Percentiles rank a stretch among this genome's conserved stretches.
These are phyloP conservation scores for Syrrhaptes paradoxus DNA, from an alignment of 2,113 vertebrate species.

Conservation along the genomic window DNA sequence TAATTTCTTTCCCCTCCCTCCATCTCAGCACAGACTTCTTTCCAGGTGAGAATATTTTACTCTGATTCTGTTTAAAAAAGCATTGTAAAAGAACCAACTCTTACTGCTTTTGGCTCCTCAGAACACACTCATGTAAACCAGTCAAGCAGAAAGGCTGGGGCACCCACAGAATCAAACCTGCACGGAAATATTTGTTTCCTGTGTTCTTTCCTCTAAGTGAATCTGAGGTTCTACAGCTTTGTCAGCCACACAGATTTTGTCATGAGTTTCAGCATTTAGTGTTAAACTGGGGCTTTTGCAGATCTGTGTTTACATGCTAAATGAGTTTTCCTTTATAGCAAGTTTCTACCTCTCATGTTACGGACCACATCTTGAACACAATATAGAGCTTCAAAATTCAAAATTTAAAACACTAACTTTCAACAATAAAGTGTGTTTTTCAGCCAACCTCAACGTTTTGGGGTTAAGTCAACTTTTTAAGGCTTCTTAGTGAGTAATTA, in stretches of 20 bases:
- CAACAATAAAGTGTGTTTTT: neutral
- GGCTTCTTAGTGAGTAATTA: neutral
- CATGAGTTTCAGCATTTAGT: neutral
- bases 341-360: neutral
- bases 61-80: neutral
- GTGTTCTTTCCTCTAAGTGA: neutral
- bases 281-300: neutral
- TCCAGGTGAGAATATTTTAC: constrained; percentile 57
- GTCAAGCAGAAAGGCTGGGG: neutral
- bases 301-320: neutral
- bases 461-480: neutral
- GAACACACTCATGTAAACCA: fast-evolving
- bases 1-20: constrained; percentile 44
- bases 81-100: neutral
- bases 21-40: constrained; percentile 23
- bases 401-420: neutral
- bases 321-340: neutral
- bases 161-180: neutral
- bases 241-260: neutral
- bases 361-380: neutral
- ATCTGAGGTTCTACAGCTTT: neutral
- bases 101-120: neutral
- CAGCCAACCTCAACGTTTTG: neutral
- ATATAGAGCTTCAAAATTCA: neutral
- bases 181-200: neutral